phyloP scores from a whole-genome alignment of 2,113 vertebrate genomes.

The rabbit (Oryctolagus cuniculus) region DNA sequence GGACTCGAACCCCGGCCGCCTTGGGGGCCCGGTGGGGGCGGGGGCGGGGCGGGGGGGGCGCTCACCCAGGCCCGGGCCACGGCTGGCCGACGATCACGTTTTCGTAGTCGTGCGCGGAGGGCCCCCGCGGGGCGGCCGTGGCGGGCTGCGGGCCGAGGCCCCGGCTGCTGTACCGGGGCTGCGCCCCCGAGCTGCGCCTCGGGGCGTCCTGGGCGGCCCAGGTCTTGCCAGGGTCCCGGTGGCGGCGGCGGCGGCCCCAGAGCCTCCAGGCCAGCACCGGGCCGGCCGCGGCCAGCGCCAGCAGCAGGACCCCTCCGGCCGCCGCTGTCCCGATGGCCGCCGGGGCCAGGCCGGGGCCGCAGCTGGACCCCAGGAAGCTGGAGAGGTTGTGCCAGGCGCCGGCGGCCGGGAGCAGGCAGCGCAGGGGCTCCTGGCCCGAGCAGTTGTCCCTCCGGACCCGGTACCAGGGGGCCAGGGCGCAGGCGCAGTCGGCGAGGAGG shows the following conservation, averaged over 20 bases:
- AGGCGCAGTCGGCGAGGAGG: slow-evolving; percentile 61
- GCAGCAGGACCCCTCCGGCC: not conserved
- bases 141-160: not conserved
- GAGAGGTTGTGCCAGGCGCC: slow-evolving; percentile 12
- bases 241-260: rapidly evolving
- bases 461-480: slow-evolving; percentile 3
- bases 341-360: not conserved
- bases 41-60: not conserved
- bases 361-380: slow-evolving; percentile 27
- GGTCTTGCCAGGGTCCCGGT: not conserved
- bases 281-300: not conserved
- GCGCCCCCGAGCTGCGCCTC: not conserved
- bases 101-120: slow-evolving; percentile 75
- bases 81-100: slow-evolving; percentile 80
- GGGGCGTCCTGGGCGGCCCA: not conserved
- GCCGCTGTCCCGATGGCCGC: rapidly evolving
- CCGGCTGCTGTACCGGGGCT: slow-evolving; percentile 79
- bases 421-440: not conserved
- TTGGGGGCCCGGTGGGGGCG: too few relatives aligned
- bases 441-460: not conserved
- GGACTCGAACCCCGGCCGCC: not conserved
- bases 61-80: slow-evolving; percentile 43
- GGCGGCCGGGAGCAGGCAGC: not conserved
- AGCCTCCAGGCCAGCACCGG: not conserved
- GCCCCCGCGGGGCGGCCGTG: rapidly evolving